A percentile compares a stretch with the other conserved stretches of the same genome.
Conservation (phyloP, 2,888 invertebrate genomes). For the Odiellus spinosus region DNA sequence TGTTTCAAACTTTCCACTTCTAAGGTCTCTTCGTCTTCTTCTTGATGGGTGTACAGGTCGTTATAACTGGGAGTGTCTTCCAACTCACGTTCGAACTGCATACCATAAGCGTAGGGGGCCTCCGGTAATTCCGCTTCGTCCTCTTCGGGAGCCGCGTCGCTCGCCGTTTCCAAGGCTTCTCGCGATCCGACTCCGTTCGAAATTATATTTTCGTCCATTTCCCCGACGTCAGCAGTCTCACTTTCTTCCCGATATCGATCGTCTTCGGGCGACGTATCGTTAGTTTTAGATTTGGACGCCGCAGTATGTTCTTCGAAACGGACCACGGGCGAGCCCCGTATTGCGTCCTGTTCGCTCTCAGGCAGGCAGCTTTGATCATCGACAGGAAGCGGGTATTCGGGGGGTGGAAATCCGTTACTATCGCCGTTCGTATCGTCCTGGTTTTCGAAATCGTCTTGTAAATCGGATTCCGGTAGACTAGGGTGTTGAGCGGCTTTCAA, state of each 20-base stretch:
- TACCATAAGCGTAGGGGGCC: constrained; percentile 7
- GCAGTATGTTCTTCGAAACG: neutral
- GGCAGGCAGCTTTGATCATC: constrained; percentile 15
- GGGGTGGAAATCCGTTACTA: neutral
- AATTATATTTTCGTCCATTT: constrained; percentile 19
- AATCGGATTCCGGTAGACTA: constrained; percentile 4
- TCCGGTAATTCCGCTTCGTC: constrained; percentile 4
- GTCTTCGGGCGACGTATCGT: constrained; percentile 16
- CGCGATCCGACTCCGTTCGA: neutral
- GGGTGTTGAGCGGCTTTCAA: too few species aligned
- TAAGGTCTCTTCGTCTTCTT: constrained; percentile 64
- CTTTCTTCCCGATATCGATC: constrained; percentile 8
- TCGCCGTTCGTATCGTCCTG: neutral
- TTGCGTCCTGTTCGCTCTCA: constrained; percentile 13
- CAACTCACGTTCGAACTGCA: constrained; percentile 13
- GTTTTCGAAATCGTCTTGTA: constrained; percentile 5
- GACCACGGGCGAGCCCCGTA: neutral
- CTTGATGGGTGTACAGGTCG: constrained; percentile 37
- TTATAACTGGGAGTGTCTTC: constrained; percentile 22
- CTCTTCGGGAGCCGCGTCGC: constrained; percentile 14
- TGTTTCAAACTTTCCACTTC: constrained; percentile 34
- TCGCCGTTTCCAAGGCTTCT: constrained; percentile 15
- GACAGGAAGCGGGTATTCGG: constrained; percentile 7
- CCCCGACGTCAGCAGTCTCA: constrained; percentile 7
- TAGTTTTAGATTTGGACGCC: constrained; percentile 4